These are phyloP conservation scores for Megaustenia siamemsis DNA, from an alignment of 2,888 invertebrate genomes.

Conservation along the genomic window DNA sequence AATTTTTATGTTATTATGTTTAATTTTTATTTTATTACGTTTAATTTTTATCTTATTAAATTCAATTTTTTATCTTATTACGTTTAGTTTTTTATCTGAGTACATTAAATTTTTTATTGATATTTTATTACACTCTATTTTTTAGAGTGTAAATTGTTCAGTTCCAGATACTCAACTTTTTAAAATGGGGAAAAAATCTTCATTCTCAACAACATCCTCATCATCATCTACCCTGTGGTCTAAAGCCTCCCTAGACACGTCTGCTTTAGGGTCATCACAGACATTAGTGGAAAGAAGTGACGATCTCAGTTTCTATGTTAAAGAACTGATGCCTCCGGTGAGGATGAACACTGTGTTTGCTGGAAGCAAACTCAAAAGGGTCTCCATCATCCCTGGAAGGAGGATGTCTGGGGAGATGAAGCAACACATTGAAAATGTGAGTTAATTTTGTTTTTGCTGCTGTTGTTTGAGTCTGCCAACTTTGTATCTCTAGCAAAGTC, in stretches of 20 bases:
- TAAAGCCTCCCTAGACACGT: neutral
- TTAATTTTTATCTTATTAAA: too few relatives aligned
- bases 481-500: too few relatives aligned
- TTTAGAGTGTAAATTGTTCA: neutral
- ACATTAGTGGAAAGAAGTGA: neutral
- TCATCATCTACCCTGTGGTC: neutral
- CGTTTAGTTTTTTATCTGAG: too few relatives aligned
- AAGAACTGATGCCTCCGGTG: constrained; percentile 70
- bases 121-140: neutral
- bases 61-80: too few relatives aligned
- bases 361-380: constrained; percentile 63
- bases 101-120: too few relatives aligned
- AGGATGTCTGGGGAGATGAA: constrained; percentile 50
- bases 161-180: constrained; percentile 20
- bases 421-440: neutral
- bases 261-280: neutral
- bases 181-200: neutral
- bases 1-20: too few relatives aligned
- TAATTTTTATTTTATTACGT: too few relatives aligned
- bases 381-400: constrained; percentile 69
- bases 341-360: constrained; percentile 54
- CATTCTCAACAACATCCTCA: neutral
- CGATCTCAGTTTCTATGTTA: constrained; percentile 62
- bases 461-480: too few relatives aligned
- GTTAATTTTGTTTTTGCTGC: too few relatives aligned